These are phyloP conservation scores for Oryzias celebensis DNA, from an alignment of 2,113 vertebrate species.

Conservation along the genomic window DNA sequence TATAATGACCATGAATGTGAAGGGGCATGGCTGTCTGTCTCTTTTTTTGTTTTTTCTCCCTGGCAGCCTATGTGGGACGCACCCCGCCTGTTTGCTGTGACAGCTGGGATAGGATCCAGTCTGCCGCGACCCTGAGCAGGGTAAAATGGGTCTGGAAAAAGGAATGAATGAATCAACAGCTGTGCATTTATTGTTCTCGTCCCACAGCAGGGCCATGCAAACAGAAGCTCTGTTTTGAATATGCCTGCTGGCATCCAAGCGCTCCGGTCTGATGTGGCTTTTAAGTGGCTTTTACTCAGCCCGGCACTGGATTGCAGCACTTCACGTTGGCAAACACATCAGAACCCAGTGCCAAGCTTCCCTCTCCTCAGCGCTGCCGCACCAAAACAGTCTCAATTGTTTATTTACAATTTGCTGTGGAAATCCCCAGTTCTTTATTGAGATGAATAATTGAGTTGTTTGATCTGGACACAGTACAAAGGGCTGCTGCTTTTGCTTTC, in stretches of 20 bases:
- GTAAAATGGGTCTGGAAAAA: not conserved
- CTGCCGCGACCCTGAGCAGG: not conserved
- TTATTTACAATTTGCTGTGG: conserved; percentile 77
- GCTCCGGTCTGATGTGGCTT: conserved; percentile 46
- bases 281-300: conserved; percentile 58
- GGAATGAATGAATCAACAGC: conserved; percentile 14
- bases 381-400: conserved; percentile 60
- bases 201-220: conserved; percentile 30
- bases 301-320: conserved; percentile 52
- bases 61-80: not conserved
- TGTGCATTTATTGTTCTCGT: conserved; percentile 23
- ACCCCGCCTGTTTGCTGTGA: not conserved
- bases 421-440: conserved; percentile 68
- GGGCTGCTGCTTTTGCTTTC: conserved; percentile 47
- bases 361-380: conserved; percentile 29
- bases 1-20: not conserved
- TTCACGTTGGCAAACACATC: conserved; percentile 56
- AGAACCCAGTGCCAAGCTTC: conserved; percentile 44
- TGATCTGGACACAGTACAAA: conserved; percentile 77
- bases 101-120: not conserved
- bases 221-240: conserved; percentile 42
- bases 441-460: conserved; percentile 77
- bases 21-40: not conserved
- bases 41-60: not conserved
- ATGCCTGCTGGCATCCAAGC: conserved; percentile 31